phyloP scores from a whole-genome alignment of 2,113 vertebrate genomes.

The Himantopus leucocephalus region DNA sequence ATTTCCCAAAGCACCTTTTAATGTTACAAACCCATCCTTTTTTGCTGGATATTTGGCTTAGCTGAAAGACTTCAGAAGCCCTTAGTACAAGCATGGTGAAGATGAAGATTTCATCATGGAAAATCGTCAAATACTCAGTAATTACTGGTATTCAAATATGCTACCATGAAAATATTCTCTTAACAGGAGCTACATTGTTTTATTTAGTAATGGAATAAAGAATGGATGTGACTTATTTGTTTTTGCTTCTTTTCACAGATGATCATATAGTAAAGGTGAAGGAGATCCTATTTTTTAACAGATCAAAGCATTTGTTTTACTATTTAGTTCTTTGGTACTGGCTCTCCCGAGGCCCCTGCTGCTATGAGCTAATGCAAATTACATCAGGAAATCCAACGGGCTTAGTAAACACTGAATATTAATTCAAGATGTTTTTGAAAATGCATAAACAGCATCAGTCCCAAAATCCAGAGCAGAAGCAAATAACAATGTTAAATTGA shows the following conservation, averaged over 20 bases:
- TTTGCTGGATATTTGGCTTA: background rate
- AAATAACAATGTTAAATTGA: constrained; percentile 46
- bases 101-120: background rate
- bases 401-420: constrained; percentile 57
- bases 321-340: constrained; percentile 35
- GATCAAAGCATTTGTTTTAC: constrained; percentile 52
- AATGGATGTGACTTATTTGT: background rate
- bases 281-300: background rate
- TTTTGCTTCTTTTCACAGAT: background rate
- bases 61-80: background rate
- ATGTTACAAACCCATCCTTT: background rate
- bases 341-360: constrained; percentile 15
- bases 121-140: background rate
- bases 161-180: background rate
- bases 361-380: constrained; percentile 56
- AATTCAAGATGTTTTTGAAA: constrained; percentile 54
- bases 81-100: background rate
- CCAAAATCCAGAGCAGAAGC: constrained; percentile 29
- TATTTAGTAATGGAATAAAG: background rate
- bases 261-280: constrained; percentile 16
- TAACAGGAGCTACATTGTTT: background rate
- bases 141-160: background rate
- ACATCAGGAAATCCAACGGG: constrained; percentile 32
- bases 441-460: constrained; percentile 12
- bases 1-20: background rate